Conservation (phyloP, 2,888 invertebrate species). For the Eumacrocentrus americanus region DNA sequence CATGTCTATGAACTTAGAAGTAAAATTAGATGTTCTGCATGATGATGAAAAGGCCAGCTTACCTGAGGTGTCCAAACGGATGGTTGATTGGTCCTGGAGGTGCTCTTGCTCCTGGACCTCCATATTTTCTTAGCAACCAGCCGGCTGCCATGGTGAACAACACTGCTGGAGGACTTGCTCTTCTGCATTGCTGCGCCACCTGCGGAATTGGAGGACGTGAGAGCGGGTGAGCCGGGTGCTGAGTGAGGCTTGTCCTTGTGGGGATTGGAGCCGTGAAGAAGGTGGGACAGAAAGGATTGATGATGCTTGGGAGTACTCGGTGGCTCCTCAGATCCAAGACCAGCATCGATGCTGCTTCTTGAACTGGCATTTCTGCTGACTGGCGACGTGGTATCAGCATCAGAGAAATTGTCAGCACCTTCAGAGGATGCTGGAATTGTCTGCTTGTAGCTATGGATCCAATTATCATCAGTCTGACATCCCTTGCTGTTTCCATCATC, state of each 20-base stretch:
- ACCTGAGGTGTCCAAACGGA: constrained; percentile 88
- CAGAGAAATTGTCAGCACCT: constrained; percentile 51
- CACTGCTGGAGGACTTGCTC: constrained; percentile 87
- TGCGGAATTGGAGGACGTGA: constrained; percentile 62
- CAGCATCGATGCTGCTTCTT: constrained; percentile 64
- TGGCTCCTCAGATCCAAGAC: constrained; percentile 60
- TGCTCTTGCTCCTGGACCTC: constrained; percentile 83
- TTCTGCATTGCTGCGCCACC: constrained; percentile 80
- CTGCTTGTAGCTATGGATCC: constrained; percentile 69
- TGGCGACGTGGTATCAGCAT: constrained; percentile 56
- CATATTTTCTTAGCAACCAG: constrained; percentile 85
- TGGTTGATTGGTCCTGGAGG: constrained; percentile 70
- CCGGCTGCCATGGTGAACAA: constrained; percentile 74
- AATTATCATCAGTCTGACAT: constrained; percentile 78
- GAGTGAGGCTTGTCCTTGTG: constrained; percentile 63
- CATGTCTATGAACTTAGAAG: no score
- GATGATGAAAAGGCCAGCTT: constrained; percentile 60
- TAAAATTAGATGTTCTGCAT: no score
- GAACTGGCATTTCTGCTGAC: constrained; percentile 64
- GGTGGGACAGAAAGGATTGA: constrained; percentile 70
- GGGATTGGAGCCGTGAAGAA: constrained; percentile 65
- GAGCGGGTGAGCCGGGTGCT: constrained; percentile 64
- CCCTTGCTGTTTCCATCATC: constrained; percentile 80
- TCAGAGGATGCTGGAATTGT: constrained; percentile 60
- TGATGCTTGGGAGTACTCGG: constrained; percentile 63